These are phyloP conservation scores for Darevskia mixta DNA, from an alignment of 2,797 vertebrate genomes.

Conservation along the genomic window DNA sequence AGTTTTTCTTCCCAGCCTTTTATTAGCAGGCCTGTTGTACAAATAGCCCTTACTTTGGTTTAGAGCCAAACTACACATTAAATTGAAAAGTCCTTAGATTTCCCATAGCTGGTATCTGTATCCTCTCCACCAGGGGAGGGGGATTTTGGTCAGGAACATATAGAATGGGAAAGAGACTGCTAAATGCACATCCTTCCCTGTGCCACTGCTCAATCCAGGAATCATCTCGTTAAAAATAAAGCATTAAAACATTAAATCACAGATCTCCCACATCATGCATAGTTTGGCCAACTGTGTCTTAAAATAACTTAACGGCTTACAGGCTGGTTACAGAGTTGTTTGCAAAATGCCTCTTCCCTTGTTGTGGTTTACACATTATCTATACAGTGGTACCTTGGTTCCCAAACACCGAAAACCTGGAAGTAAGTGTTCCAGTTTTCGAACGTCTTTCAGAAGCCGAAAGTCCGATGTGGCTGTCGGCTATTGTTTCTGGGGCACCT, in stretches of 20 bases:
- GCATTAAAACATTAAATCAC: neutral
- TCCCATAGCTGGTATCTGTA: too few species aligned
- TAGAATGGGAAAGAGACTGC: neutral
- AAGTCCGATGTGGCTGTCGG: too few species aligned
- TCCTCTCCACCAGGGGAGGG: too few species aligned
- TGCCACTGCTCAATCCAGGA: neutral
- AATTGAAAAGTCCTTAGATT: too few species aligned
- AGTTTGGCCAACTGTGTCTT: neutral
- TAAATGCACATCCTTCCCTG: neutral
- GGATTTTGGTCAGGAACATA: too few species aligned
- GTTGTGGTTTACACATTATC: neutral
- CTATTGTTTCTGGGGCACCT: too few species aligned
- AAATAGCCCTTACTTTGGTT: too few species aligned
- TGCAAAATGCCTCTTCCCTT: neutral
- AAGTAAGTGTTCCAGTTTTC: too few species aligned
- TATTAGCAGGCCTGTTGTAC: neutral
- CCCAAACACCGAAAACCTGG: accelerated
- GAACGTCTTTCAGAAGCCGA: too few species aligned
- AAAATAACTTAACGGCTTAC: neutral
- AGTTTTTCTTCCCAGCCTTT: neutral
- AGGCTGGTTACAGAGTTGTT: neutral
- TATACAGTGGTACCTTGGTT: too few species aligned
- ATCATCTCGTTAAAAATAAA: neutral
- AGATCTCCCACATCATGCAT: neutral
- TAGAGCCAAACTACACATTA: too few species aligned